Percentiles rank a stretch among this genome's conserved stretches.
Conservation (phyloP, 2,113 vertebrate species). For the Scytalopus superciliaris region DNA sequence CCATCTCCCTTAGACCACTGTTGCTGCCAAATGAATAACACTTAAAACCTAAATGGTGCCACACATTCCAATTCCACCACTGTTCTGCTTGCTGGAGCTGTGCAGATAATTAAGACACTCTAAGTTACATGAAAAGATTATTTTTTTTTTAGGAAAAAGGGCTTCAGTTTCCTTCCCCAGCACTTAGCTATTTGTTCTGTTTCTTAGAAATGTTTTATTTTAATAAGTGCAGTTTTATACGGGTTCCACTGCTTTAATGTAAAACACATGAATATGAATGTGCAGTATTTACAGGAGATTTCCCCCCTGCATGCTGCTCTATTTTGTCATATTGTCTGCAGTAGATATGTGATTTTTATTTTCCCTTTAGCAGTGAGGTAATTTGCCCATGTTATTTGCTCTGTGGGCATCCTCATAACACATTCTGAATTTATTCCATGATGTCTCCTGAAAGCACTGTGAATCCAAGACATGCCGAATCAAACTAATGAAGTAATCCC, state of each 20-base stretch:
- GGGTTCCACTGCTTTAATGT: not conserved
- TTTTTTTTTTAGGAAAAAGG: slow-evolving; percentile 1
- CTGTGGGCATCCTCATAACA: slow-evolving; percentile 72
- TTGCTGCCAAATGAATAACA: not conserved
- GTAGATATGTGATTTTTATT: slow-evolving; percentile 42
- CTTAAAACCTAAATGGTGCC: not conserved
- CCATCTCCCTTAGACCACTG: not conserved
- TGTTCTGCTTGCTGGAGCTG: not conserved
- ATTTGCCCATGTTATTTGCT: slow-evolving; percentile 77
- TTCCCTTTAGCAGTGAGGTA: slow-evolving; percentile 64
- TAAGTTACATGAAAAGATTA: not conserved
- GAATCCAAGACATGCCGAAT: slow-evolving; percentile 76
- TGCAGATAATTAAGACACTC: slow-evolving; percentile 52
- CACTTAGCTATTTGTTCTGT: not conserved
- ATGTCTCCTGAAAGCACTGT: slow-evolving; percentile 68
- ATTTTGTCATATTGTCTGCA: slow-evolving; percentile 50
- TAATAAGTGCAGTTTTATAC: not conserved
- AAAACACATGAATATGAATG: slow-evolving; percentile 19
- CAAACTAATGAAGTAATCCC: slow-evolving; percentile 78
- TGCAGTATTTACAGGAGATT: slow-evolving; percentile 28
- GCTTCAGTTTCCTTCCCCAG: not conserved
- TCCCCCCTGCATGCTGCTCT: not conserved
- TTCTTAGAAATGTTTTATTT: slow-evolving; percentile 19
- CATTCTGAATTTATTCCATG: slow-evolving; percentile 66
- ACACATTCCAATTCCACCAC: not conserved